Conservation (phyloP, 2,113 vertebrate species). For the Rhagologus leucostigma region DNA sequence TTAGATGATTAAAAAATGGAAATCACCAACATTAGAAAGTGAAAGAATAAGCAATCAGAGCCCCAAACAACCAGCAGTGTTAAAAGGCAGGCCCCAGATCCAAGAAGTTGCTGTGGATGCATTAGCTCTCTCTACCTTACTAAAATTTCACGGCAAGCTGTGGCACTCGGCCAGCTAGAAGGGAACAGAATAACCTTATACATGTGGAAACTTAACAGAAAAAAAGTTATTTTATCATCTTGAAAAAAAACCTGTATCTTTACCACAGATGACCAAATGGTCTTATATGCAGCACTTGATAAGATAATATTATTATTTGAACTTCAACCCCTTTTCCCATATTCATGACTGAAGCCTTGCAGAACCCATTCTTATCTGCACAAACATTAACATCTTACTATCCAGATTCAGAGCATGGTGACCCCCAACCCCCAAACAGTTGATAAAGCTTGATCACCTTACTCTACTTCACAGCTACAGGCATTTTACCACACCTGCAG, state of each 20-base stretch:
- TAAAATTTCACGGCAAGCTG: constrained; percentile 29
- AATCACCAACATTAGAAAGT: background rate
- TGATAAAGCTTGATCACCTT: background rate
- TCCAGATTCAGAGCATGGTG: background rate
- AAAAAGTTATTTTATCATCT: background rate
- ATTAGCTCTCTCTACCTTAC: constrained; percentile 23
- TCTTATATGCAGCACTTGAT: background rate
- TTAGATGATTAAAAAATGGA: constrained; percentile 4
- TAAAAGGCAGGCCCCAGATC: background rate
- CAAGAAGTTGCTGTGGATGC: background rate
- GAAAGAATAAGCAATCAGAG: constrained; percentile 11
- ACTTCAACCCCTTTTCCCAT: background rate
- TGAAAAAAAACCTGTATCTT: background rate
- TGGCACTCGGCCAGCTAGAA: constrained; percentile 34
- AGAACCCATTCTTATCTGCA: background rate
- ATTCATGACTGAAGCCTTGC: background rate
- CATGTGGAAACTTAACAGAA: background rate
- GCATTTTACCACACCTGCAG: background rate
- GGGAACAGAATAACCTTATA: constrained; percentile 3
- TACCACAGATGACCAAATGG: background rate
- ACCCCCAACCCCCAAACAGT: background rate
- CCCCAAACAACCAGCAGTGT: background rate
- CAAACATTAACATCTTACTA: background rate
- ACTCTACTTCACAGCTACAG: background rate
- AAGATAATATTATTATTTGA: background rate